Evolutionary conservation across 1,140 invertebrate genomes (phyloP), one percentile per base, ranked within the genome.

Genomic region (Monomorium pharaonis): DNA sequence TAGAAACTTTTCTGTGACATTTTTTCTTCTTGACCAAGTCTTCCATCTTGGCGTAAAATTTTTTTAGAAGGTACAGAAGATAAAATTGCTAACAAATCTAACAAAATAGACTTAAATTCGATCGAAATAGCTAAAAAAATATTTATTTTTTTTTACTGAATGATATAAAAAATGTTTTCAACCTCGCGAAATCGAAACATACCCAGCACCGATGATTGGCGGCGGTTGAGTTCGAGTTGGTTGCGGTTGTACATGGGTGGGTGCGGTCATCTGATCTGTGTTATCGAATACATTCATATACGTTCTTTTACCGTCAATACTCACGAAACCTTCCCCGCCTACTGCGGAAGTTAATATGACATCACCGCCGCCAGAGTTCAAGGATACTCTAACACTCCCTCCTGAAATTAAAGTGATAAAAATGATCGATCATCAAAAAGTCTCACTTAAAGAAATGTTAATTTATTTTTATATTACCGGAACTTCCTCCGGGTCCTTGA

Each of bases 251-350:
- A 91, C 77, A 42, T 65, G 91, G 2, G 78, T 83, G 24, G 67
- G 24, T 9, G 87, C 56, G n/a, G 60, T 86, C 0, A 76, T 89
- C 69, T 88, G 88, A 85, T 89, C 92, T 16, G 96, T 95, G 88
- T 96, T 96, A 83, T 97, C 97, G 92, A 98, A 98, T 4, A 98
- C 94, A 95, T 98, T 98, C 84, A 98, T 96, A 94, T 98, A 98
- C 3, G 98, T 98, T 89, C 98, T 95, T 94, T 98, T 98, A 37
- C 98, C 98, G 92, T 98, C 98, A 81, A 98, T 98, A n/a, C 98
- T 98, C 5, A 98, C 98, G 93, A 98, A 98, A 74, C 98, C 97
- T 91, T 98, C 97, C 75, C 97, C 96, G 54, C 97, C 97, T 30
- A 97, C 96, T 10, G 97, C 96, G 1, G 97, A 97, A 3, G 98